Evolutionary conservation across 2,888 invertebrate species (phyloP), one percentile per base, ranked within the genome.

Genomic region (Lochmaea crataegi): DNA sequence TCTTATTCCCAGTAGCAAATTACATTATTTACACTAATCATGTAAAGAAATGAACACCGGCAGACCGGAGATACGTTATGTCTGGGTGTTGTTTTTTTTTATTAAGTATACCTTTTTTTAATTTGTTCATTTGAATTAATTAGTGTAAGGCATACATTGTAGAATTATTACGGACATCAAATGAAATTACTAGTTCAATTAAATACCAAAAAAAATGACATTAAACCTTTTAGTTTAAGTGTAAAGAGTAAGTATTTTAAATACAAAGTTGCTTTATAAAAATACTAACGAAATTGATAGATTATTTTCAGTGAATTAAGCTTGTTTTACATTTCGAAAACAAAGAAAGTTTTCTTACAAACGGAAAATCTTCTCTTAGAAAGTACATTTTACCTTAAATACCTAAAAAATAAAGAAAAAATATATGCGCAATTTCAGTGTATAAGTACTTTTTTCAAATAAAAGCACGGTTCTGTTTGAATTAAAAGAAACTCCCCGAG

Each of bases 1-100:
- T 68, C 68, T 72, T 63, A 42, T 16, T 65, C 45, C 48, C 72
- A 58, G 68, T 72, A 68, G 72, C 68, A 58, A 64, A 72, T 72
- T 63, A 67, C 67, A 63, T 42, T 53, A 67, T 72, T 72, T 72
- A 64, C 63, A 38, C 32, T 53, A 42, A 63, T 32, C 61, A 53
- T 66, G n/a, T 16, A 58, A 58, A 57, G n/a, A 32, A 51, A 16
- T 65, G 14, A 18, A 16, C n/a, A n/a, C 45, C 45, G 63, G 9
- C 45, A 45, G 63, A 64, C 45, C 41, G 61, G n/a, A 61, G 41
- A 41, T 18, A 42, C 14, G 41, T 60, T 60, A 42, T 14, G 41
- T 61, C 42, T 61, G 60, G 14, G 6, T 10, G 12, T 58, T 26
- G 26, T 3, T 22, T 58, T 60, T 38, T 60, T n/a, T 38, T 38